phyloP scores from a whole-genome alignment of 2,888 invertebrate genomes.

The Schizotus pectinicornis region DNA sequence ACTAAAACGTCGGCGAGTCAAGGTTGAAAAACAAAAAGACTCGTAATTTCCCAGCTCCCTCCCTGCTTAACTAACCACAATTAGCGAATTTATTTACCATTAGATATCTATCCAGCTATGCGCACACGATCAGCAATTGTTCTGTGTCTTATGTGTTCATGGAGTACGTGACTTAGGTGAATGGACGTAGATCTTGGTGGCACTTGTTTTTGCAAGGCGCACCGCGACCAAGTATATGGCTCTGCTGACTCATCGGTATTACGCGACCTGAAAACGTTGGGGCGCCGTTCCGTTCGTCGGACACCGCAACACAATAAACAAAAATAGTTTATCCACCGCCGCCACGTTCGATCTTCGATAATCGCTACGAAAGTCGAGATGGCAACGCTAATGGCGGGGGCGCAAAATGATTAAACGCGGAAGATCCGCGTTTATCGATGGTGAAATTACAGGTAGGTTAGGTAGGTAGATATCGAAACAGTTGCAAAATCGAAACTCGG shows the following conservation, averaged over 20 bases:
- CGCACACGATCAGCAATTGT: slow-evolving; percentile 6
- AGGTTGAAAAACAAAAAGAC: slow-evolving; percentile 18
- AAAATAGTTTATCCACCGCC: slow-evolving; percentile 12
- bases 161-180: slow-evolving; percentile 48
- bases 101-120: not conserved
- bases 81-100: too few species aligned
- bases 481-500: too few species aligned
- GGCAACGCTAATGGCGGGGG: too few species aligned
- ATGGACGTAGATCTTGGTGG: slow-evolving; percentile 42
- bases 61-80: not conserved
- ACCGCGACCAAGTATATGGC: slow-evolving; percentile 45
- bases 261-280: slow-evolving; percentile 50
- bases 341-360: not conserved
- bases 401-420: too few species aligned
- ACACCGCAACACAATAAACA: slow-evolving; percentile 4
- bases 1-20: not conserved
- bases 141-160: slow-evolving; percentile 31
- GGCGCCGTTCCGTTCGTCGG: slow-evolving; percentile 4
- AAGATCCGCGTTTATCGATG: too few species aligned
- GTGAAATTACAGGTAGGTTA: too few species aligned
- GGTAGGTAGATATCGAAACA: too few species aligned
- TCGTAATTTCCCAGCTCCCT: slow-evolving; percentile 5
- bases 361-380: too few species aligned
- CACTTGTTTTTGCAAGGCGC: slow-evolving; percentile 48
- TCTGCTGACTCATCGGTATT: slow-evolving; percentile 57